phyloP scores from a whole-genome alignment of 1,140 invertebrate genomes.

The Panagrolaimus sp. region DNA sequence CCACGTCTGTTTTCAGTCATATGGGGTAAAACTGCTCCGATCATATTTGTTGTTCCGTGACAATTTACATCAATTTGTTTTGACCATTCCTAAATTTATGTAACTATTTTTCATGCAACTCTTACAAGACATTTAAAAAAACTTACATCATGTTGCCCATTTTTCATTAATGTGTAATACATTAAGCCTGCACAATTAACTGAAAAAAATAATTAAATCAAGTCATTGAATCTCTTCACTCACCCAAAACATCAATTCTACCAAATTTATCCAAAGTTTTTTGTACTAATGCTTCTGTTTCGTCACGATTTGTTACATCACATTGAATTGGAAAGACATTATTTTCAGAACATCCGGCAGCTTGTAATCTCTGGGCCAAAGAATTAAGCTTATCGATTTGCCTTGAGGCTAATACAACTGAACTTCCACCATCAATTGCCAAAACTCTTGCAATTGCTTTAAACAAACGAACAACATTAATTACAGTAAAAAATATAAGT shows the following conservation, averaged over 20 bases:
- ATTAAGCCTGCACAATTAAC: slow-evolving; percentile 63
- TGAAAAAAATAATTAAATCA: too few species aligned
- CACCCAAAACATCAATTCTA: slow-evolving; percentile 61
- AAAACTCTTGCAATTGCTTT: slow-evolving; percentile 39
- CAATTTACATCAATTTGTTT: slow-evolving; percentile 62
- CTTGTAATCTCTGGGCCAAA: slow-evolving; percentile 20
- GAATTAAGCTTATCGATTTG: slow-evolving; percentile 33
- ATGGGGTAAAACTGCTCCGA: slow-evolving; percentile 61
- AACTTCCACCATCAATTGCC: slow-evolving; percentile 48
- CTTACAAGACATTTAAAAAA: background rate
- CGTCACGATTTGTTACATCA: slow-evolving; percentile 39
- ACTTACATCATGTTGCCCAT: slow-evolving; percentile 57
- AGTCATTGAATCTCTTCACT: too few species aligned
- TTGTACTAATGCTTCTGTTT: slow-evolving; percentile 33
- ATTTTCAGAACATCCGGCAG: slow-evolving; percentile 13
- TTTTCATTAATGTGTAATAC: slow-evolving; percentile 62
- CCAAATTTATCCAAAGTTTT: slow-evolving; percentile 51
- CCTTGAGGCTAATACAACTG: slow-evolving; percentile 44
- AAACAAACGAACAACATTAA: background rate
- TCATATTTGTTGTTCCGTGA: slow-evolving; percentile 62
- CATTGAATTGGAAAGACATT: slow-evolving; percentile 40
- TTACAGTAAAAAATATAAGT: background rate
- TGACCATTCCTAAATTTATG: slow-evolving; percentile 58
- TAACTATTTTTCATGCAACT: slow-evolving; percentile 54
- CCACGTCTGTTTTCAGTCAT: slow-evolving; percentile 61